Conservation (phyloP, 1,140 invertebrate genomes). For the Brachionus paranguensis region DNA sequence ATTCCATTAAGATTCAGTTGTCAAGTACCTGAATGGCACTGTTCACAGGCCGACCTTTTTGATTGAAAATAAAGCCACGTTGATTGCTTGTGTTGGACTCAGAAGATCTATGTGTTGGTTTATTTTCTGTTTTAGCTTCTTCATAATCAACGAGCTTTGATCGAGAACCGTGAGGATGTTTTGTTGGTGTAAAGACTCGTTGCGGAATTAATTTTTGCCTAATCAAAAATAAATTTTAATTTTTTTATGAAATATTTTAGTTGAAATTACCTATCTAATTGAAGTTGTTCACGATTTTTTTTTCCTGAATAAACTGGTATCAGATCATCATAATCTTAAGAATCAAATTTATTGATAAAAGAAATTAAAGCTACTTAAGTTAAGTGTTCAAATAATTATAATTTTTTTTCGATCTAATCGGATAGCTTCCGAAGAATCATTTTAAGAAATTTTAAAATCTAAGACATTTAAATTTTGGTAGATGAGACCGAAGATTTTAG, state of each 20-base stretch:
- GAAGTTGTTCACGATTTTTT: neutral
- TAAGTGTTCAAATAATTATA: neutral
- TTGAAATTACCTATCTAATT: constrained; percentile 21
- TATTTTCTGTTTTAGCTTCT: neutral
- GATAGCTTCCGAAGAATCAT: too few relatives aligned
- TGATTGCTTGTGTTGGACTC: neutral
- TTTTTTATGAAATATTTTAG: neutral
- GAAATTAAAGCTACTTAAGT: neutral
- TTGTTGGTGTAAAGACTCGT: neutral
- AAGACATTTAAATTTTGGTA: neutral
- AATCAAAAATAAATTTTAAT: neutral
- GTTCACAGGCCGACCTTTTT: constrained; percentile 9
- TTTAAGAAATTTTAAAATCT: neutral
- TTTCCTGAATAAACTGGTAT: constrained; percentile 30
- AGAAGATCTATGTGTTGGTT: neutral
- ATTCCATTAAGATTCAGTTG: neutral
- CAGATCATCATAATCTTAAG: constrained; percentile 26
- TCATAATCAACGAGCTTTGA: neutral
- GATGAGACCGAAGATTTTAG: neutral
- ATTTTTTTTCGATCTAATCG: too few relatives aligned
- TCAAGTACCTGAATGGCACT: neutral
- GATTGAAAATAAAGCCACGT: neutral
- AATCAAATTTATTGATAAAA: neutral
- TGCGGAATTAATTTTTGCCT: constrained; percentile 21
- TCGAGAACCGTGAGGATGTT: neutral